A percentile compares a stretch with the other conserved stretches of the same genome.
These are phyloP conservation scores for Dromococcyx pavoninus DNA, from an alignment of 2,797 vertebrate species.

Conservation along the genomic window DNA sequence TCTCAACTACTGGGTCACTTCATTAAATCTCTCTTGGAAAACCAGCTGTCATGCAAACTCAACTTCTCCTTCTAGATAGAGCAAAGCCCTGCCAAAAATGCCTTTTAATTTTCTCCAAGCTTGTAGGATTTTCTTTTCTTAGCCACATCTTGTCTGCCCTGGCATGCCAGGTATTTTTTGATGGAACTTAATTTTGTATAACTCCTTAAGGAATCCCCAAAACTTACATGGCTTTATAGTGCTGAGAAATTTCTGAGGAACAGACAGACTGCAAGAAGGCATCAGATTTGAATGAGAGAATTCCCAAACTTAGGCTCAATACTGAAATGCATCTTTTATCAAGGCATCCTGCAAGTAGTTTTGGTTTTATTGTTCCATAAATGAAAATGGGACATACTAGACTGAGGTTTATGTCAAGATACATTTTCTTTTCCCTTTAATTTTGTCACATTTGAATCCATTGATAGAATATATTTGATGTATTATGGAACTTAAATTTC, in stretches of 20 bases:
- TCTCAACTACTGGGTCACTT: neutral
- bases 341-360: neutral
- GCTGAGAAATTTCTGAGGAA: neutral
- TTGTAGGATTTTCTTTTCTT: neutral
- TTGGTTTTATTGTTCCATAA: neutral
- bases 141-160: neutral
- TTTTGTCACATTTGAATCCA: conserved; percentile 51
- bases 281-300: neutral
- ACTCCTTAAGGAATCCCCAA: neutral
- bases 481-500: neutral
- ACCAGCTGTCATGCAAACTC: neutral
- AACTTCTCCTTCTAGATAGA: neutral
- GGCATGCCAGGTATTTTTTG: neutral
- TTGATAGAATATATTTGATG: conserved; percentile 17
- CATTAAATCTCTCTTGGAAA: neutral
- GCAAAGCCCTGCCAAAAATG: neutral
- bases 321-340: neutral
- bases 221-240: neutral
- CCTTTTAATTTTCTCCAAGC: neutral
- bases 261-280: neutral
- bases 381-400: neutral
- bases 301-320: neutral
- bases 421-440: conserved; percentile 7
- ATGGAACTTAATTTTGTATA: neutral
- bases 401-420: conserved; percentile 19